Percentiles rank a stretch among this genome's conserved stretches.
Evolutionary conservation across 2,113 vertebrate species (phyloP).

Genomic region (Varanus komodoensis): DNA sequence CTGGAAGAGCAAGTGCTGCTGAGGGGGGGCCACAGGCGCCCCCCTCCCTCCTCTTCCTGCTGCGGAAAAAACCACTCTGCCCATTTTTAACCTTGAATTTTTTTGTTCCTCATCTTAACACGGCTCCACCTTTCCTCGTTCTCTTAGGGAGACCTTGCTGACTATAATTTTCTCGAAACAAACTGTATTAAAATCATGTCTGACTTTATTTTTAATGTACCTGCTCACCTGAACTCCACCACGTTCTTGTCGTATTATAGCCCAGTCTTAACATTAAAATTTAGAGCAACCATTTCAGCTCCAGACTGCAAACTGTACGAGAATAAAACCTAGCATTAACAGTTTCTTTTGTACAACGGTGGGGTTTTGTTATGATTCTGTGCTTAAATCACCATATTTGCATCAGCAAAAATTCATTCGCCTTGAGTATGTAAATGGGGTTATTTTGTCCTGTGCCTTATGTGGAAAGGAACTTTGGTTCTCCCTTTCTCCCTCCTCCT

Average conservation of each 20-base stretch:
- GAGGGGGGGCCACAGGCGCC: conserved; percentile 73
- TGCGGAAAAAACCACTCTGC: conserved; percentile 90
- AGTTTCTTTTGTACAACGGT: conserved; percentile 90
- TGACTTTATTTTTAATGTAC: conserved; percentile 84
- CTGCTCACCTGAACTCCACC: conserved; percentile 78
- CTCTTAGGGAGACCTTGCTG: conserved; percentile 84
- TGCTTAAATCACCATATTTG: conserved; percentile 85
- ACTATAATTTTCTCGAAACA: conserved; percentile 83
- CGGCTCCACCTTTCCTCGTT: conserved; percentile 74
- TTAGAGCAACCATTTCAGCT: conserved; percentile 75
- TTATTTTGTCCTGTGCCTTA: conserved; percentile 99
- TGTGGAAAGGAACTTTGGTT: conserved; percentile 88
- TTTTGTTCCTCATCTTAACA: conserved; percentile 78
- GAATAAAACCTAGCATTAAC: conserved; percentile 92
- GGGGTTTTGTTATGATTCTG: conserved; percentile 85
- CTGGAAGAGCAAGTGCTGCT: conserved; percentile 99
- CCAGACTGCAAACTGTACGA: conserved; percentile 82
- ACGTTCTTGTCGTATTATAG: conserved; percentile 84
- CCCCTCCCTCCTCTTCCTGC: conserved; percentile 72
- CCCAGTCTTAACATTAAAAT: conserved; percentile 78
- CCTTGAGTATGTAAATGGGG: conserved; percentile 85
- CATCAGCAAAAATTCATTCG: conserved; percentile 81
- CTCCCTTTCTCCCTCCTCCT: neutral
- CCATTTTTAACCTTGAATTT: conserved; percentile 81
- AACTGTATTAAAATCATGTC: conserved; percentile 87